phyloP scores from a whole-genome alignment of 2,113 vertebrate genomes.

The Eolophus roseicapilla region DNA sequence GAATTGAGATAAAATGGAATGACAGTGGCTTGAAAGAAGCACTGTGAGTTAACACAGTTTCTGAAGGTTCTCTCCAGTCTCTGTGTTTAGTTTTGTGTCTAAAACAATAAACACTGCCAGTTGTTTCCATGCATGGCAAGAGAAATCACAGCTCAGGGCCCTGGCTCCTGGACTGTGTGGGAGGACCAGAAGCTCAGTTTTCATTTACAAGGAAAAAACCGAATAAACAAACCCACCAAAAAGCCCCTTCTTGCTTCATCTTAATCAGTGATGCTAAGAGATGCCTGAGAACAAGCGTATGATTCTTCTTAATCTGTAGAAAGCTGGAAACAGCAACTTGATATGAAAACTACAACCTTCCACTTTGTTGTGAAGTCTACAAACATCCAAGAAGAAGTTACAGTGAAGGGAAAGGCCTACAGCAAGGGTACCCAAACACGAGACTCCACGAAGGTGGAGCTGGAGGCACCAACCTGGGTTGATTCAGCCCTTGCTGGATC shows the following conservation, averaged over 20 bases:
- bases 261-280: background rate
- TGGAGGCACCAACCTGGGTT: background rate
- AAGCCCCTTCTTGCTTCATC: background rate
- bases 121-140: background rate
- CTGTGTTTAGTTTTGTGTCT: background rate
- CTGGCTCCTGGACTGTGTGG: background rate
- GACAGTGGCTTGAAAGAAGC: background rate
- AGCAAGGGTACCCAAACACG: background rate
- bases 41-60: background rate
- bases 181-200: slow-evolving; percentile 18
- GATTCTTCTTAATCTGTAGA: background rate
- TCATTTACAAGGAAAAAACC: background rate
- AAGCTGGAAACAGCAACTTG: background rate
- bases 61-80: background rate
- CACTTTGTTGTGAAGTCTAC: background rate
- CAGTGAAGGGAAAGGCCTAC: background rate
- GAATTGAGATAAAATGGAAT: background rate
- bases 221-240: background rate
- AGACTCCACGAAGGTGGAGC: background rate
- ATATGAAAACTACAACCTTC: background rate
- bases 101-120: background rate
- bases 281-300: background rate
- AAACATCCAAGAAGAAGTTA: background rate
- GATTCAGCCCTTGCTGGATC: background rate
- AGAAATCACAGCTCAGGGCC: background rate